Percentiles rank a stretch among this genome's conserved stretches.
These are phyloP conservation scores for Actinia tenebrosa DNA, from an alignment of 64 coral and sea anemone genomes.

Conservation along the genomic window DNA sequence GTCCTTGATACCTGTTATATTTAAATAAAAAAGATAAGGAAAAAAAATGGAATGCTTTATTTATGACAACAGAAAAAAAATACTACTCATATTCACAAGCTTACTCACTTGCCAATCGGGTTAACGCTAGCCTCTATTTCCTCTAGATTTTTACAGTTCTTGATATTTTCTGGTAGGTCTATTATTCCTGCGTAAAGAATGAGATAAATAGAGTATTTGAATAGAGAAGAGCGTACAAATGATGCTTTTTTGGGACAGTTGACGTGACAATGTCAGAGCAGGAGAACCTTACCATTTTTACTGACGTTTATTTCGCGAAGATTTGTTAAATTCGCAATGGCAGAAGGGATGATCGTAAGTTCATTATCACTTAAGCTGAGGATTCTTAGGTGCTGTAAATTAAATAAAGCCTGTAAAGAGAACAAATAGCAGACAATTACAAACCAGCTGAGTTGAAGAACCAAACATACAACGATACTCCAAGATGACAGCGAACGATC, in stretches of 20 bases:
- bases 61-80: not conserved
- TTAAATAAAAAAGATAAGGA: not conserved
- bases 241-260: not conserved
- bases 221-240: not conserved
- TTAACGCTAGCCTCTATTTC: constrained; percentile 96
- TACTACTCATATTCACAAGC: not conserved
- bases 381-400: constrained; percentile 68
- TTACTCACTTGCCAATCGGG: constrained; percentile 88
- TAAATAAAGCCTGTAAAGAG: constrained; percentile 74
- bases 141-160: constrained; percentile 73
- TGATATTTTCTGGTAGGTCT: constrained; percentile 88
- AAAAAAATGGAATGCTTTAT: not conserved
- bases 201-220: not conserved
- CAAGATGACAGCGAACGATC: not conserved
- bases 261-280: not conserved
- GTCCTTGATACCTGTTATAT: not conserved
- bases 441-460: not conserved
- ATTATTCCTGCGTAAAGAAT: constrained; percentile 63
- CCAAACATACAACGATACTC: not conserved
- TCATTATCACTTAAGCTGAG: constrained; percentile 92
- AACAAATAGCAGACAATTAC: constrained; percentile 23
- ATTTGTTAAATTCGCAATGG: constrained; percentile 73
- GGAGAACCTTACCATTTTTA: constrained; percentile 68
- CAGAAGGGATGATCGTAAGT: constrained; percentile 75
- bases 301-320: constrained; percentile 86